Conservation (phyloP, 2,888 invertebrate species). For the Trachelus iudaicus region DNA sequence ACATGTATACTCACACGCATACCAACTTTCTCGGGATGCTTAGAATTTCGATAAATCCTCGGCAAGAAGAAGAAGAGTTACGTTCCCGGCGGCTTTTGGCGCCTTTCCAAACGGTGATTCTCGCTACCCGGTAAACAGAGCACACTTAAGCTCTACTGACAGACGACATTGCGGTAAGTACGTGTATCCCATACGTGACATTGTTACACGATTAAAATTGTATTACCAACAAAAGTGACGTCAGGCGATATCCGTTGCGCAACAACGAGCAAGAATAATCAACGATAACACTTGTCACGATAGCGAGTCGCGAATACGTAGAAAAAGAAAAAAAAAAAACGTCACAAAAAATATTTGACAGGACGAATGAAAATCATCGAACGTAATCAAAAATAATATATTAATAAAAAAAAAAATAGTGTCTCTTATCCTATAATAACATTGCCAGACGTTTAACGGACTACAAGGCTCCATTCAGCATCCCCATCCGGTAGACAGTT, state of each 20-base stretch:
- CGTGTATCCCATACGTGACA: not conserved
- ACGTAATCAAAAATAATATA: no score
- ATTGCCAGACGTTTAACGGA: slow-evolving; percentile 8
- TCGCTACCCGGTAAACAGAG: slow-evolving; percentile 33
- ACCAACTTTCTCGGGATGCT: slow-evolving; percentile 38
- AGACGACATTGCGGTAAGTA: not conserved
- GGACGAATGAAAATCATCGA: no score
- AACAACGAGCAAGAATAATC: no score
- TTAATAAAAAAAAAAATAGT: not conserved
- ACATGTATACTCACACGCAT: slow-evolving; percentile 2
- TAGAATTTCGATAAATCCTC: slow-evolving; percentile 58
- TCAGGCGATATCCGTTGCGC: no score
- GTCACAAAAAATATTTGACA: no score
- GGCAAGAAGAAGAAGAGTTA: slow-evolving; percentile 21
- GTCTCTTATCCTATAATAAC: not conserved
- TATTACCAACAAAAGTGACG: no score
- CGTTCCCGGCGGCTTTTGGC: slow-evolving; percentile 31
- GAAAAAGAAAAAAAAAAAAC: no score
- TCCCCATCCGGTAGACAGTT: slow-evolving; percentile 15
- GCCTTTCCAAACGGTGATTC: slow-evolving; percentile 36
- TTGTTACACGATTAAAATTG: not conserved
- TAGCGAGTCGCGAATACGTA: no score
- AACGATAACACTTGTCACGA: no score
- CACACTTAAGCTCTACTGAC: slow-evolving; percentile 17
- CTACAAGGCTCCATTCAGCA: slow-evolving; percentile 30